These are phyloP conservation scores for Nothocercus julius DNA, from an alignment of 2,113 vertebrate genomes.

Conservation along the genomic window DNA sequence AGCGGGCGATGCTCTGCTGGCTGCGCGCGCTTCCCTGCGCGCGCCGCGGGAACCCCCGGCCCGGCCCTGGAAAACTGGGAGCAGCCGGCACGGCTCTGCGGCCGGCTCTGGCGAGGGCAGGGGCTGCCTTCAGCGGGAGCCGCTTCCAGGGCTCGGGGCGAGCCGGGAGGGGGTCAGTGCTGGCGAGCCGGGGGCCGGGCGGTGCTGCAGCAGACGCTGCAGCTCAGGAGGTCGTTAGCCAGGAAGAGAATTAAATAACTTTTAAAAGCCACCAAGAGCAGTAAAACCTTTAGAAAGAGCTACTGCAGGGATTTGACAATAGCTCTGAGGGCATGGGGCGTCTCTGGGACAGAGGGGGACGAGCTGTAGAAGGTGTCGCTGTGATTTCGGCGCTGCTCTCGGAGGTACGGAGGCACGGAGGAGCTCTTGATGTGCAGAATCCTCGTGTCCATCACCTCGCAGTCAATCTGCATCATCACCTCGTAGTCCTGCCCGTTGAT, in stretches of 20 bases:
- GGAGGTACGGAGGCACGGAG: conserved; percentile 86
- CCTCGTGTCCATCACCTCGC: conserved; percentile 93
- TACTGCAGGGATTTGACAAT: conserved; percentile 84
- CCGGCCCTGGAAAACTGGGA: rapidly evolving
- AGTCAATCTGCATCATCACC: conserved; percentile 99
- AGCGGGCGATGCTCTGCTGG: background rate
- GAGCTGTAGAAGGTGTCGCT: conserved; percentile 81
- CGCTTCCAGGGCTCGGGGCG: background rate
- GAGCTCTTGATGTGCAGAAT: conserved; percentile 94
- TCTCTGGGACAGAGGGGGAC: conserved; percentile 71
- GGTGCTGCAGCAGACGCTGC: background rate
- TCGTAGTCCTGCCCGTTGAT: conserved; percentile 90
- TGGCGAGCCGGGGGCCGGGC: background rate
- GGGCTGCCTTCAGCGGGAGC: background rate
- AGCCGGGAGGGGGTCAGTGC: rapidly evolving
- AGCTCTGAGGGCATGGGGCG: conserved; percentile 80
- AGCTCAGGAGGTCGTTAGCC: background rate
- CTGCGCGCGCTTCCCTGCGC: background rate
- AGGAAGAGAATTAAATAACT: background rate
- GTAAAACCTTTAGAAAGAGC: background rate
- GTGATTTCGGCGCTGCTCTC: conserved; percentile 83
- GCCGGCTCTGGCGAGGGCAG: background rate
- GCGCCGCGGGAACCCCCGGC: background rate
- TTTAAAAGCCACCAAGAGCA: background rate
- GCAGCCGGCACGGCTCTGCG: background rate